Conservation (phyloP, 2,797 vertebrate genomes). For the Anableps anableps region DNA sequence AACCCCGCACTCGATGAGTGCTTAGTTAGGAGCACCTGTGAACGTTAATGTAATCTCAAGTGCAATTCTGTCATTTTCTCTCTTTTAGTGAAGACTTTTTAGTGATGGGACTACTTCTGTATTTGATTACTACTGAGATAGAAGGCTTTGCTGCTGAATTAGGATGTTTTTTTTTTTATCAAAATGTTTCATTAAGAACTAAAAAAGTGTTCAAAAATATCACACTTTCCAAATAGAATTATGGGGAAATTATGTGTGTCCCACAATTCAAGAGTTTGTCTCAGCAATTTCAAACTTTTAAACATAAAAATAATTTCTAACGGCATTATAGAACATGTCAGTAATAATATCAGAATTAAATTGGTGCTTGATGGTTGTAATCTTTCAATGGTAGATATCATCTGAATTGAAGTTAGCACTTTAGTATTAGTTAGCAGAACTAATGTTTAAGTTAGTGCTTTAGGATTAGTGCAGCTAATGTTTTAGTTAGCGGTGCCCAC, state of each 20-base stretch:
- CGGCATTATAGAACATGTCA: neutral
- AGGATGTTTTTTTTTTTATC: neutral
- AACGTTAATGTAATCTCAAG: neutral
- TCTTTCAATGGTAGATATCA: neutral
- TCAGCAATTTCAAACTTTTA: neutral
- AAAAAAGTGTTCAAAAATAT: neutral
- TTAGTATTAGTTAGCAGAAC: neutral
- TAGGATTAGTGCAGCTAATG: neutral
- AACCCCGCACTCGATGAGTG: neutral
- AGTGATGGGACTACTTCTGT: neutral
- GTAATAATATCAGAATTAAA: neutral
- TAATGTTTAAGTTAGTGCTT: neutral
- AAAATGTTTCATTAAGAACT: neutral
- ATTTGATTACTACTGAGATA: neutral
- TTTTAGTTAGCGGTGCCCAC: neutral
- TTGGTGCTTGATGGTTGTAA: neutral
- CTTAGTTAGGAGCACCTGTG: conserved; percentile 10
- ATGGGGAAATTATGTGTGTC: neutral
- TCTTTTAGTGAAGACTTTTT: neutral
- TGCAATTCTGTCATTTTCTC: neutral
- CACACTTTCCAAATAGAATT: neutral
- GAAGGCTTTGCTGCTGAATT: neutral
- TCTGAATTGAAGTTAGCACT: too few relatives aligned
- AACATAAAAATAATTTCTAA: neutral
- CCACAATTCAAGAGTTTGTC: neutral